Evolutionary conservation across 2,113 vertebrate species (phyloP).

Genomic region (Phoxinus phoxinus): DNA sequence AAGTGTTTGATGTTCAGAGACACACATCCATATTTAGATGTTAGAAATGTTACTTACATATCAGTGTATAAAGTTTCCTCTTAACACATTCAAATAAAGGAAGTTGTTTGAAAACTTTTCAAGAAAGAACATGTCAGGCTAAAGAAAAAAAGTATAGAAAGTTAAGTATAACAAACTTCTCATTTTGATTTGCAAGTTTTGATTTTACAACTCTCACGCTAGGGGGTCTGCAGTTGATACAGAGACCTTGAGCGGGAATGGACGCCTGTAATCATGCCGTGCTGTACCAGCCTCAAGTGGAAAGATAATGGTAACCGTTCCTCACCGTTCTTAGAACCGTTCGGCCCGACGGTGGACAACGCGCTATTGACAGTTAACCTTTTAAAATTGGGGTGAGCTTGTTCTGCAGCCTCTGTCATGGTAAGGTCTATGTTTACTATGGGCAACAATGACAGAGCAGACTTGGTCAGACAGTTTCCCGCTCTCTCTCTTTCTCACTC

Average conservation of each 20-base stretch:
- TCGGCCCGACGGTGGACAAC: no score
- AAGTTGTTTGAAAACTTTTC: conserved; percentile 37
- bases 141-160: not conserved
- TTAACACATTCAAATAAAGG: conserved; percentile 14
- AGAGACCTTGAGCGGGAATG: not conserved
- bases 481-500: not conserved
- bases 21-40: conserved; percentile 39
- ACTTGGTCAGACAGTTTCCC: not conserved
- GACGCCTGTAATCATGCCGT: not conserved
- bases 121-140: conserved; percentile 42
- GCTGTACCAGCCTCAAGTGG: no score
- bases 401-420: not conserved
- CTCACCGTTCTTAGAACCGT: no score
- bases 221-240: not conserved
- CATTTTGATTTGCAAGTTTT: conserved; percentile 4
- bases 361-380: not conserved
- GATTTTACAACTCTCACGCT: not conserved
- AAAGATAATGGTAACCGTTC: no score
- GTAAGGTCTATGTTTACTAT: not conserved
- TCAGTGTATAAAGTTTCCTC: conserved; percentile 30
- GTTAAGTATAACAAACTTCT: conserved; percentile 1
- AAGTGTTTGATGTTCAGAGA: conserved; percentile 27
- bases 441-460: not conserved
- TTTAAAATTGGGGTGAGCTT: not conserved
- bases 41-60: conserved; percentile 40